Conservation (phyloP, 2,113 vertebrate genomes). For the Oncorhynchus kisutch region DNA sequence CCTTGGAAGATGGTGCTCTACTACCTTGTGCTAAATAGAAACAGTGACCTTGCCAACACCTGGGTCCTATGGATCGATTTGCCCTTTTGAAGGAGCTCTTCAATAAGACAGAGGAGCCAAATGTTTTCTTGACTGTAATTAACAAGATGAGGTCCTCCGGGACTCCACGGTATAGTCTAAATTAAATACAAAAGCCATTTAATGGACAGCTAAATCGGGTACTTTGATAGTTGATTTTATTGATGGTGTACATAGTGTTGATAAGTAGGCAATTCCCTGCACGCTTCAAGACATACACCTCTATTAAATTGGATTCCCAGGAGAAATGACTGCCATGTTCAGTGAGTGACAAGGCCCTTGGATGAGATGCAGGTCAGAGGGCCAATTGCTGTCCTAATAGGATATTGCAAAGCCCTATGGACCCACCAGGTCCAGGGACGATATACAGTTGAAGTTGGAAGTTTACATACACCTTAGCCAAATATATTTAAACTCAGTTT, state of each 20-base stretch:
- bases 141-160: background rate
- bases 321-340: background rate
- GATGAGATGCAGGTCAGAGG: background rate
- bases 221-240: background rate
- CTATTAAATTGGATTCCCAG: background rate
- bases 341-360: conserved; percentile 13
- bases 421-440: background rate
- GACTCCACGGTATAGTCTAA: background rate
- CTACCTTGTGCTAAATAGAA: background rate
- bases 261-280: background rate
- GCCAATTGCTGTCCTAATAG: conserved; percentile 1
- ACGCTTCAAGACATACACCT: background rate
- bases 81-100: background rate
- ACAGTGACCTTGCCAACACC: background rate
- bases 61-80: background rate
- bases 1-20: background rate
- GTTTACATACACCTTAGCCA: no score
- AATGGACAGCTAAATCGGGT: background rate
- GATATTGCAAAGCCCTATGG: background rate
- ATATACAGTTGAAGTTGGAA: no score
- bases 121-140: background rate
- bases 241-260: background rate
- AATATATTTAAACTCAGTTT: no score
- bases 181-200: background rate
- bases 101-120: background rate